A percentile compares a stretch with the other conserved stretches of the same genome.
These are phyloP conservation scores for Dioctria rufipes DNA, from an alignment of 2,888 invertebrate genomes.

Conservation along the genomic window DNA sequence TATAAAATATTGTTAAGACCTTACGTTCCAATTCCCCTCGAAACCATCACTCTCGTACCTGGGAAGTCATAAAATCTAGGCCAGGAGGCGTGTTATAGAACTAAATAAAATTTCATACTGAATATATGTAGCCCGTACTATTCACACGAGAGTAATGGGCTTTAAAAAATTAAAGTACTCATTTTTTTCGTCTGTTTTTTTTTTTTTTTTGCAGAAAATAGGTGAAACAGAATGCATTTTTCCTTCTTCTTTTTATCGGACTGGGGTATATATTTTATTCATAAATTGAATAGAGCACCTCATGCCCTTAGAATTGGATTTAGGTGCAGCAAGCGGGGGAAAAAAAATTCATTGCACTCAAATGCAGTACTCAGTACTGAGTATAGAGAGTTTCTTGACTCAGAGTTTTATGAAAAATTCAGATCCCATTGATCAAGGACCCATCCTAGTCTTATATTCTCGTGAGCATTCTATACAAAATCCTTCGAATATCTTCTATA, in stretches of 20 bases:
- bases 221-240: not conserved
- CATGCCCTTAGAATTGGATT: not conserved
- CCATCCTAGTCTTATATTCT: slow-evolving; percentile 21
- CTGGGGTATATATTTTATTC: not conserved
- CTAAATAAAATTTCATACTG: slow-evolving; percentile 45
- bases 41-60: slow-evolving; percentile 13
- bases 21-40: slow-evolving; percentile 36
- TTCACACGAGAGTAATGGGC: slow-evolving; percentile 38
- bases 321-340: not conserved
- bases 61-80: slow-evolving; percentile 18
- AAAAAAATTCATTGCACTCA: slow-evolving; percentile 6
- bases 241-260: not conserved
- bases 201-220: too few relatives aligned
- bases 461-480: slow-evolving; percentile 15
- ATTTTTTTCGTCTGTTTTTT: too few relatives aligned
- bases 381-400: slow-evolving; percentile 15
- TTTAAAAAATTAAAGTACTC: slow-evolving; percentile 37
- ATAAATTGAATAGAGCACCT: not conserved
- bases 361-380: slow-evolving; percentile 11
- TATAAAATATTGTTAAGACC: slow-evolving; percentile 30
- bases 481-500: slow-evolving; percentile 25
- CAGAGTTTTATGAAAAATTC: slow-evolving; percentile 39
- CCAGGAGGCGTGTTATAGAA: slow-evolving; percentile 22
- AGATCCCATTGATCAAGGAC: slow-evolving; percentile 27
- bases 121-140: slow-evolving; percentile 13